Evolutionary conservation across 2,113 vertebrate species (phyloP).

Genomic region (Cepphus grylle): DNA sequence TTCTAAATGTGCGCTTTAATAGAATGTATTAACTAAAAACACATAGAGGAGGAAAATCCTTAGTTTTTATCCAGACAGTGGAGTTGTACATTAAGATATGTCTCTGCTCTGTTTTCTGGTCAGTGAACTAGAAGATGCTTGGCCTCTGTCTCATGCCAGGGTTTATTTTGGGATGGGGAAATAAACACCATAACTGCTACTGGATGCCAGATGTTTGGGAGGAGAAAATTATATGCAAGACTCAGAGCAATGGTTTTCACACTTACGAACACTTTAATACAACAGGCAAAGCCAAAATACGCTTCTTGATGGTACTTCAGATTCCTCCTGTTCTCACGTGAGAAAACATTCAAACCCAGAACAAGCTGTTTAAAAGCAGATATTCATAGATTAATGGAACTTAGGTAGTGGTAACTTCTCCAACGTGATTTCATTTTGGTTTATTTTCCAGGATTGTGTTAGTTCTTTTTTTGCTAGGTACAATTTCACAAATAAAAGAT

Average conservation of each 20-base stretch:
- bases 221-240: background rate
- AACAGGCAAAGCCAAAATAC: background rate
- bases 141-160: background rate
- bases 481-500: background rate
- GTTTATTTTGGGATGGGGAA: background rate
- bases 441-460: background rate
- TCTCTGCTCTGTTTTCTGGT: background rate
- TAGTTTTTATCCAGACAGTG: background rate
- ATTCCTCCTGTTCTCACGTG: background rate
- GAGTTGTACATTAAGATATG: background rate
- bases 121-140: background rate
- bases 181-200: background rate
- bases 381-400: background rate
- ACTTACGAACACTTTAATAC: background rate
- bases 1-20: background rate
- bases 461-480: background rate
- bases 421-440: fast-evolving
- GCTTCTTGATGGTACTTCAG: background rate
- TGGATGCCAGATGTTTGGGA: background rate
- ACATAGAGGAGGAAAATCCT: background rate
- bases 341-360: background rate
- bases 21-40: background rate
- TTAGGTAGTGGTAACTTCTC: background rate
- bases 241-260: background rate
- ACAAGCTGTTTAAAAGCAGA: background rate